Conservation (phyloP, 2,113 vertebrate genomes). For the Alethe diademata region DNA sequence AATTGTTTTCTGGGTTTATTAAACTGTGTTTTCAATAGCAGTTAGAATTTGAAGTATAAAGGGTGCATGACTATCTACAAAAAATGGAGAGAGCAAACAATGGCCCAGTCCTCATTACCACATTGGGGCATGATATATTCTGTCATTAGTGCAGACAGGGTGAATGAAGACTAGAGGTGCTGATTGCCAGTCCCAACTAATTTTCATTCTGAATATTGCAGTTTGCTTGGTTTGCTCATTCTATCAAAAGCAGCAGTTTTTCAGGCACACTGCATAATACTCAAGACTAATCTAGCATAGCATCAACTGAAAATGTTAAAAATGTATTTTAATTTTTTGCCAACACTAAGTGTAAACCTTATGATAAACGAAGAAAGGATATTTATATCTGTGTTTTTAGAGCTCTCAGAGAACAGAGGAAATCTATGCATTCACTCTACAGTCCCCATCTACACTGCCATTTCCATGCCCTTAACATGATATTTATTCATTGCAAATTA, state of each 20-base stretch:
- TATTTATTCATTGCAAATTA: constrained; percentile 74
- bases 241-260: neutral
- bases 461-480: constrained; percentile 64
- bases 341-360: neutral
- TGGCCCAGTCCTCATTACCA: neutral
- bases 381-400: constrained; percentile 26
- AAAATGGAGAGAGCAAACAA: neutral
- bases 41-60: neutral
- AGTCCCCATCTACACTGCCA: neutral
- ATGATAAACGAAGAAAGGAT: neutral
- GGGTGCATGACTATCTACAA: neutral
- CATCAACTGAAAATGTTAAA: constrained; percentile 26
- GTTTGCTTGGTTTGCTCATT: neutral
- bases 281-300: neutral
- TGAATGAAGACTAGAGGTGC: neutral
- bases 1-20: neutral
- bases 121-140: neutral
- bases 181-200: neutral
- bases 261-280: neutral
- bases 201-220: neutral
- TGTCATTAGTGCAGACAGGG: neutral
- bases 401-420: neutral
- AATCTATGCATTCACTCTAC: neutral
- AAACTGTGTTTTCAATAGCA: neutral
- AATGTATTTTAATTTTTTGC: constrained; percentile 18